Evolutionary conservation across 2,888 invertebrate species (phyloP), one percentile per base, ranked within the genome.

Genomic region (Prosapia bicincta): DNA sequence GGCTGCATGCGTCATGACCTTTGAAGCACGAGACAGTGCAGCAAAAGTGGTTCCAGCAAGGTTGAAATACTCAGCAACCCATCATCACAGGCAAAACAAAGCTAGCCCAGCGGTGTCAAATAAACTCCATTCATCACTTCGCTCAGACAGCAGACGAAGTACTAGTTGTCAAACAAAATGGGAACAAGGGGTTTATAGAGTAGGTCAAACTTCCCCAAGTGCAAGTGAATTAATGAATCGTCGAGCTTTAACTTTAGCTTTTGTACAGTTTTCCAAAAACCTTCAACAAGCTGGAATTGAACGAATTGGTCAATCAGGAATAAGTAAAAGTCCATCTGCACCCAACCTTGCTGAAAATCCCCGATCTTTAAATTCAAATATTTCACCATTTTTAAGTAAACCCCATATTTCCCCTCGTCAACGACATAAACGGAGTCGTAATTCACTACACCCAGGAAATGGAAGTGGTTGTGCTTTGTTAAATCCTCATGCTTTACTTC

Each of bases 1-100:
- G 25, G 96, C 98, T 30, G 97, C 98, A 0, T 98, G 98, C 83
- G 98, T 99, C 72, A 96, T 98, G 93, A 98, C 98, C n/a, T 97
- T 98, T 83, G 98, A 98, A 84, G 96, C 97, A 0, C 90, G 98
- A 2, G 98, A 98, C 85, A 95, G 95, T 78, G 95, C 98, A 0
- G 95, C 97, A 1, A 94, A 93, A 84, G 95, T 97, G 72, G 94
- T 95, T 20, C 96, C 96, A 0, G 94, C 95, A 32, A 88, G 91
- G 25, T 76, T 81, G 32, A 38, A 69, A 75, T 69, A 77, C 74
- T n/a, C 78, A 70, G 28, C 78, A 13, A 30, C 74, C n/a, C 69
- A 69, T 26, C 73, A 74, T 30, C 77, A 77, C 54, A 65, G 77
- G 9, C 73, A 75, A 66, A 74, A 76, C 54, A 79, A 79, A 74